Percentiles rank a stretch among this genome's conserved stretches.
Evolutionary conservation across 1,140 invertebrate species (phyloP).

Genomic region (Lucilia sericata): DNA sequence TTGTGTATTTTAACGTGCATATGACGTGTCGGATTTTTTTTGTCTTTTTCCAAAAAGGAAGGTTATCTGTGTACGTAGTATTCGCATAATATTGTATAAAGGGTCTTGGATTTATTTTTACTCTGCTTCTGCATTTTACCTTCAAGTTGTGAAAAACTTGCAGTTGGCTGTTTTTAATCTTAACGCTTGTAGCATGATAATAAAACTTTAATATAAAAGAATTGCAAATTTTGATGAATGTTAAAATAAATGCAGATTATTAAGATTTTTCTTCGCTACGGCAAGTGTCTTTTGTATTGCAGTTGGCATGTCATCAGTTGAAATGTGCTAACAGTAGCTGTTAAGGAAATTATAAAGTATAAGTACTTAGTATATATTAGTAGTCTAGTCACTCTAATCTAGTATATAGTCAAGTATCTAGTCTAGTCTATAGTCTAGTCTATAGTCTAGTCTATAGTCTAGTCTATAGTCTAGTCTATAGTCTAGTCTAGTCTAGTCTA

Average conservation of each 20-base stretch:
- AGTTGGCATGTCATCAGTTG: not conserved
- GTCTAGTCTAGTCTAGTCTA: no score
- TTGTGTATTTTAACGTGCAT: not conserved
- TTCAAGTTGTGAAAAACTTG: not conserved
- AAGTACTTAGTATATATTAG: no score
- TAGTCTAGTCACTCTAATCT: no score
- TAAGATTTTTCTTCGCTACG: not conserved
- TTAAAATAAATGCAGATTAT: not conserved
- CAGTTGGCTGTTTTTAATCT: conserved; percentile 5
- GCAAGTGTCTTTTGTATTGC: not conserved
- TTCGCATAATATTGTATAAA: not conserved
- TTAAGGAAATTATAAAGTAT: no score
- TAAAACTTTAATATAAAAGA: conserved; percentile 11
- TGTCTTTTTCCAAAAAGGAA: not conserved
- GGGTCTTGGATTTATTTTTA: conserved; percentile 15
- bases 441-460: no score
- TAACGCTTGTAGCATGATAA: not conserved
- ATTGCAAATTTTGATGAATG: conserved; percentile 15
- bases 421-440: no score
- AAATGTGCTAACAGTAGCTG: no score
- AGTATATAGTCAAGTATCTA: no score
- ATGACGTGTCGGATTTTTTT: not conserved
- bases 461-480: no score
- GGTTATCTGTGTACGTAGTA: not conserved
- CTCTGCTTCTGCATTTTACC: not conserved